Percentiles rank a stretch among this genome's conserved stretches.
phyloP scores from a whole-genome alignment of 2,888 invertebrate species.

The Coremacera marginata region DNA sequence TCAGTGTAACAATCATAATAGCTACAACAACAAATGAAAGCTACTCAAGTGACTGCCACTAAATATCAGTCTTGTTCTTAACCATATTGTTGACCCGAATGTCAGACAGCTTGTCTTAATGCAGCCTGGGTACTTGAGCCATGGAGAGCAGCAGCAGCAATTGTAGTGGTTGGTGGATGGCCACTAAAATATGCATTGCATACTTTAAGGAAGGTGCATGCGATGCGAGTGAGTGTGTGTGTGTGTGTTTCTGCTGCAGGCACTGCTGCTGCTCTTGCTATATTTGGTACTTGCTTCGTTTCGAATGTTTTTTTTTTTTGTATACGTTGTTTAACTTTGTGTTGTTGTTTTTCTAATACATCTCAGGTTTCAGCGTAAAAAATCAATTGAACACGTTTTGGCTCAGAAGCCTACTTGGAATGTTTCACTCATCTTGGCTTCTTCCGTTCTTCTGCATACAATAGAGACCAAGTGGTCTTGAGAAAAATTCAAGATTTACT shows the following conservation, averaged over 20 bases:
- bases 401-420: neutral
- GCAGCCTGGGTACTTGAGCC: neutral
- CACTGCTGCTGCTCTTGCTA: neutral
- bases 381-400: slow-evolving; percentile 38
- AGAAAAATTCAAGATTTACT: slow-evolving; percentile 2
- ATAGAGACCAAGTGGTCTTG: neutral
- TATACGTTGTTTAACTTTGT: no score
- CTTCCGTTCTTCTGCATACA: slow-evolving; percentile 3
- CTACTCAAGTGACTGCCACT: slow-evolving; percentile 7
- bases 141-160: neutral
- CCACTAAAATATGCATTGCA: slow-evolving; percentile 1
- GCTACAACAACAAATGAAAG: neutral
- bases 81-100: slow-evolving; percentile 22
- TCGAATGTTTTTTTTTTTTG: neutral
- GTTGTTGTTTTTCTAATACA: no score
- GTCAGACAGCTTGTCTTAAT: slow-evolving; percentile 1
- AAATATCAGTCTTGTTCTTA: slow-evolving; percentile 12
- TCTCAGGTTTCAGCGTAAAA: slow-evolving; percentile 2
- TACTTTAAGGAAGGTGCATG: neutral
- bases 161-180: neutral
- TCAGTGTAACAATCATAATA: neutral
- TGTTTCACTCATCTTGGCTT: slow-evolving; percentile 12
- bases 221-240: neutral
- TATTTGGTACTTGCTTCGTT: neutral
- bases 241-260: neutral